Percentiles rank a stretch among this genome's conserved stretches.
Evolutionary conservation across 2,888 invertebrate genomes (phyloP).

Genomic region (Chrysomela aeneicollis): DNA sequence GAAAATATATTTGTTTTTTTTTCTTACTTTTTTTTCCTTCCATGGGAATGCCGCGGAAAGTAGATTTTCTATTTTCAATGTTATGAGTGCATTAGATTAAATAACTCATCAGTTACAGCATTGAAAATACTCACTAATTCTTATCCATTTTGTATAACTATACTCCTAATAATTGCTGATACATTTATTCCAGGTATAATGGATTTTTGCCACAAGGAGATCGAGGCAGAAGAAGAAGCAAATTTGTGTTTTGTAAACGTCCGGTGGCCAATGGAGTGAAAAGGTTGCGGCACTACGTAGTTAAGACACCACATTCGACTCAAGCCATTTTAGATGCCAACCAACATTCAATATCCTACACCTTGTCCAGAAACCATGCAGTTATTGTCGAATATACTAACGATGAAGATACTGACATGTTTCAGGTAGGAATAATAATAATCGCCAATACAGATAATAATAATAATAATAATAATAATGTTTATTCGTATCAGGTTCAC

Average conservation of each 20-base stretch:
- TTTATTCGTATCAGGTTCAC: too few species aligned
- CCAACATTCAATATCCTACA: constrained; percentile 97
- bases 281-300: constrained; percentile 93
- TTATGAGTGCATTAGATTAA: too few species aligned
- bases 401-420: constrained; percentile 98
- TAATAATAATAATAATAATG: too few species aligned
- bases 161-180: too few species aligned
- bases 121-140: too few species aligned
- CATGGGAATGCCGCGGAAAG: too few species aligned
- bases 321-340: constrained; percentile 93
- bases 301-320: constrained; percentile 93
- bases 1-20: too few species aligned
- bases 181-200: constrained; percentile 78
- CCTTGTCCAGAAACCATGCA: constrained; percentile 93
- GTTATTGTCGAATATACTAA: constrained; percentile 98
- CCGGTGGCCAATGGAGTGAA: constrained; percentile 91
- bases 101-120: too few species aligned
- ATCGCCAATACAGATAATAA: too few species aligned
- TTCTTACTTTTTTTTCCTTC: too few species aligned
- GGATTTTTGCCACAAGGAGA: constrained; percentile 90
- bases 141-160: too few species aligned
- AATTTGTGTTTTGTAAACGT: constrained; percentile 89
- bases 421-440: constrained; percentile 82
- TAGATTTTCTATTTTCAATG: too few species aligned
- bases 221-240: constrained; percentile 91